Percentiles rank a stretch among this genome's conserved stretches.
These are phyloP conservation scores for Rhadinocentrus ornatus DNA, from an alignment of 2,797 vertebrate genomes.

Conservation along the genomic window DNA sequence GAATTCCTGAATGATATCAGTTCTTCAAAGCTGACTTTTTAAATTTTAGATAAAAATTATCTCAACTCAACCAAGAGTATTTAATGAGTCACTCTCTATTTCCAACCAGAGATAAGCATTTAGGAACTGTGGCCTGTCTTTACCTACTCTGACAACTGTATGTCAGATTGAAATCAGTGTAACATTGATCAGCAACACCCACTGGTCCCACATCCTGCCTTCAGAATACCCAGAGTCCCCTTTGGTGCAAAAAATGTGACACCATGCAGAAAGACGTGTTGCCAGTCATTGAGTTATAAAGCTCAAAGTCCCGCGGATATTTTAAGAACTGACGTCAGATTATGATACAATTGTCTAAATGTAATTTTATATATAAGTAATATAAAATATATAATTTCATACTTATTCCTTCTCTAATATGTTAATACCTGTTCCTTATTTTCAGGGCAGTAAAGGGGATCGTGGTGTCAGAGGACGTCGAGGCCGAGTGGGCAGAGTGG, in stretches of 20 bases:
- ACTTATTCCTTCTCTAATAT: neutral
- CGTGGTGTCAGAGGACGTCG: slow-evolving; percentile 68
- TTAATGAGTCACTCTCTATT: too few relatives aligned
- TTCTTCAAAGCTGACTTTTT: neutral
- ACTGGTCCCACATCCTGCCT: neutral
- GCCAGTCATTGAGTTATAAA: neutral
- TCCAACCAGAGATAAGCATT: neutral
- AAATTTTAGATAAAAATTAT: neutral
- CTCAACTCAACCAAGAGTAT: too few relatives aligned
- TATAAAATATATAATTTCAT: neutral
- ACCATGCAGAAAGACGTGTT: neutral
- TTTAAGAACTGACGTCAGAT: neutral
- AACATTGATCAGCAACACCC: neutral
- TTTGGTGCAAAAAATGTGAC: neutral
- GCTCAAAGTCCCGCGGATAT: neutral
- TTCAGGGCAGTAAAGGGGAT: slow-evolving; percentile 79
- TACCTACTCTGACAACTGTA: neutral
- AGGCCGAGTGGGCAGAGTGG: slow-evolving; percentile 71
- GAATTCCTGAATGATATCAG: neutral
- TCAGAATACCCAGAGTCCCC: neutral
- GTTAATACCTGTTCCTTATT: neutral
- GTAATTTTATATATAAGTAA: neutral
- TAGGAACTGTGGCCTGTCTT: neutral
- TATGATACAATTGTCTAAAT: neutral
- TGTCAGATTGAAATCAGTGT: neutral